Evolutionary conservation across 1,140 invertebrate genomes (phyloP), one percentile per base, ranked within the genome.

Genomic region (Drosophila chauvacae): DNA sequence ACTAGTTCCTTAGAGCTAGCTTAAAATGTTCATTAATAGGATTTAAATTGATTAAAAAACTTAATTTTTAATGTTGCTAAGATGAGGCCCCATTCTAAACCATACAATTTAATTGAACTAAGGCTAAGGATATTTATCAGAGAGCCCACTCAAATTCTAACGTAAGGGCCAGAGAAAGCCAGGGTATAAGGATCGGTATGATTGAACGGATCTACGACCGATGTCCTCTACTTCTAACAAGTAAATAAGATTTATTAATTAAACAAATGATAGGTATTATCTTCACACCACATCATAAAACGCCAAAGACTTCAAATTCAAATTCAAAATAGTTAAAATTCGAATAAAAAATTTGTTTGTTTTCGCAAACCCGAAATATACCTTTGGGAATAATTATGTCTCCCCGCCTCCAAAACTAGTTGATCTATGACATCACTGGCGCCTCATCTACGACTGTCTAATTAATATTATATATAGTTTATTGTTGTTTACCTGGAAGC

Each of bases 391-490:
- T n/a, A 45, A 26, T 10, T 13, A 26, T 45, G 9, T 13, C 23
- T 23, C 5, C 10, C 5, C 7, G 13, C 6, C 2, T 23, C 11
- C 11, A 7, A 47, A 48, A 56, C 26, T 37, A 63, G 41, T 47
- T 14, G 58, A 63, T 45, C n/a, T 30, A 53, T 68, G 66, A 68
- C 63, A 70, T 70, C 63, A 68, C 14, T 53, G 63, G 33, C 20
- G n/a, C 33, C 23, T 23, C 30, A 37, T 28, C 33, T 18, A 68
- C n/a, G 58, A 30, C n/a, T 70, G 16, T 3, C 35, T 23, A n/a
- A 16, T 13, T 48, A 23, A 16, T 39, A 18, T 28, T 48, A 18
- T 51, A 51, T 18, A 51, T 23, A 23, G 23, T 23, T 23, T 23
- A 23, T 56, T 7, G 14, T 39, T 26, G 53, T 56, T 56, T 56